These are phyloP conservation scores for Mungos mungo DNA, from an alignment of 2,113 vertebrate species.

Conservation along the genomic window DNA sequence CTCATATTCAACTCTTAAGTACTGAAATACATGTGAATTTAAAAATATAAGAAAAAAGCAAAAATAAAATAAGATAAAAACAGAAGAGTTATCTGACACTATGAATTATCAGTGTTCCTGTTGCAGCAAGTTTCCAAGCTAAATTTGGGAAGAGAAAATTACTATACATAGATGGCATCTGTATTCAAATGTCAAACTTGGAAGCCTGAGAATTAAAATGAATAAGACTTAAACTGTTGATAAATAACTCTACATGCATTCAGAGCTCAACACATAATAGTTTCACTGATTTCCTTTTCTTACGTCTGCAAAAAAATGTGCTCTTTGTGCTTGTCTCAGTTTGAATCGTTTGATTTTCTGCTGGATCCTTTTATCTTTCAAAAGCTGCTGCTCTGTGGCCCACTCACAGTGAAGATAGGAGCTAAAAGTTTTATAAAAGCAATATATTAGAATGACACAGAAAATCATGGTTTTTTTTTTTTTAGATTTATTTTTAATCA, in stretches of 20 bases:
- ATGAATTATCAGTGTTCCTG: background rate
- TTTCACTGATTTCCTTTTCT: slow-evolving; percentile 78
- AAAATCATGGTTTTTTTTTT: slow-evolving; percentile 47
- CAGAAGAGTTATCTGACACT: background rate
- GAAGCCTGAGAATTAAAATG: slow-evolving; percentile 9
- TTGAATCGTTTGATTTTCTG: slow-evolving; percentile 99
- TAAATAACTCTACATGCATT: background rate
- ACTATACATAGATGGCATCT: background rate
- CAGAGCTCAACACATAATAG: slow-evolving; percentile 10
- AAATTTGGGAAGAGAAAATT: background rate
- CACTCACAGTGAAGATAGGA: slow-evolving; percentile 99
- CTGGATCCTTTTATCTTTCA: slow-evolving; percentile 99
- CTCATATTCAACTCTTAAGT: background rate
- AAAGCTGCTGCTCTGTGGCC: slow-evolving; percentile 97
- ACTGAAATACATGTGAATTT: background rate
- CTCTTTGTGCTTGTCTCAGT: slow-evolving; percentile 97
- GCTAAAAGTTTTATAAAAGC: slow-evolving; percentile 84
- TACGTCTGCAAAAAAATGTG: slow-evolving; percentile 99
- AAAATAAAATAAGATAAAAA: slow-evolving; percentile 46
- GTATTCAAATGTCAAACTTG: background rate
- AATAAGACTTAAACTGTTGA: slow-evolving; percentile 9
- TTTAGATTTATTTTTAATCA: slow-evolving; percentile 37
- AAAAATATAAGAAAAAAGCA: background rate
- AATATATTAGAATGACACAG: slow-evolving; percentile 59
- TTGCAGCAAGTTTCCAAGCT: slow-evolving; percentile 2